A percentile compares a stretch with the other conserved stretches of the same genome.
Evolutionary conservation across 2,113 vertebrate species (phyloP).

Genomic region (Equus przewalskii): DNA sequence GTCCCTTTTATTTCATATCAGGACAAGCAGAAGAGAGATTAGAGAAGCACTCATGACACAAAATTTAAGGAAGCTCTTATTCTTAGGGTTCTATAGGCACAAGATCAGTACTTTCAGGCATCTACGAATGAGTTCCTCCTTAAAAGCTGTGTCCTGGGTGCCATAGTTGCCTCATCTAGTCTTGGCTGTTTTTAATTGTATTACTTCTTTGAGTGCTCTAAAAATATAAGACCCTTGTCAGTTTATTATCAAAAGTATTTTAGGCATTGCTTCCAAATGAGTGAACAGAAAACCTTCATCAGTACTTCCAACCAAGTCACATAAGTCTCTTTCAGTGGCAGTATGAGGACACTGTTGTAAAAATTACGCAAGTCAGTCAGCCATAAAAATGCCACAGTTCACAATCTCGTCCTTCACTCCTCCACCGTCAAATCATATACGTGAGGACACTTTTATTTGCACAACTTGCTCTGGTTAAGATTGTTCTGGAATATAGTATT

Average conservation of each 20-base stretch:
- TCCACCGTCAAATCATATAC: accelerated
- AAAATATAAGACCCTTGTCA: background rate
- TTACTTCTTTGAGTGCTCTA: background rate
- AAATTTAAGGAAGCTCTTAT: background rate
- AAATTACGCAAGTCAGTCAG: background rate
- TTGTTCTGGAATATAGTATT: background rate
- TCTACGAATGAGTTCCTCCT: too few relatives aligned
- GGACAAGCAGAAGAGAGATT: too few relatives aligned
- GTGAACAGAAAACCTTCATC: background rate
- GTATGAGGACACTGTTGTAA: background rate
- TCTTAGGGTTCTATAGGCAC: background rate
- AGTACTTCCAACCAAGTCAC: too few relatives aligned
- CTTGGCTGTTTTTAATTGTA: background rate
- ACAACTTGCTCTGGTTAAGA: too few relatives aligned
- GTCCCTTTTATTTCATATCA: background rate
- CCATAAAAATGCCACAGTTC: background rate
- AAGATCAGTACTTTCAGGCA: too few relatives aligned
- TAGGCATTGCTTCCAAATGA: background rate
- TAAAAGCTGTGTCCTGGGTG: background rate
- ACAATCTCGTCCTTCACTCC: background rate
- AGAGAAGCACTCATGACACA: background rate
- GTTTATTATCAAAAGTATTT: background rate
- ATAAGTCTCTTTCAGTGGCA: background rate
- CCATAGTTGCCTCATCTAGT: background rate
- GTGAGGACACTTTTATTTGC: background rate